Evolutionary conservation across 2,888 invertebrate species (phyloP), one percentile per base, ranked within the genome.

Genomic region (Cheilosia vernalis): DNA sequence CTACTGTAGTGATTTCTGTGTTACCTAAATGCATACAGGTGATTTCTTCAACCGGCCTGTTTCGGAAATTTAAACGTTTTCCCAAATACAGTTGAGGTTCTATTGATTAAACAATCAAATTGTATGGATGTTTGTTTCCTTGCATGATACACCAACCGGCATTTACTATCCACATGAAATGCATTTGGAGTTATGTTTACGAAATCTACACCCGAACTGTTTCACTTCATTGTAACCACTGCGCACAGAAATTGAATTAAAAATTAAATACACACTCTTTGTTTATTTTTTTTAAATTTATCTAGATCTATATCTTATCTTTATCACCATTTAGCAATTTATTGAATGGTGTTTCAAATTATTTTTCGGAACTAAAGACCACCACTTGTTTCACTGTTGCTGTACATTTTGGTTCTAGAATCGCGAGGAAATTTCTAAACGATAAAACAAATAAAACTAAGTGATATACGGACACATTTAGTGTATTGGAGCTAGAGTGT

Each of bases 51-150:
- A 42, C 21, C 60, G 44, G 47, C 60, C 17, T 42, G 15, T 13
- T 13, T 37, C 13, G 37, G 9, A 30, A 37, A 13, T 13, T 37
- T 3, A 13, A 37, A 37, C 37, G 37, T 4, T 37, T 3, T 37
- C 13, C 10, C 13, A 53, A 24, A 27, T 63, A 63, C n/a, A 47
- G 77, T 70, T 77, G 63, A 33, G 56, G 67, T 67, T 73, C 56
- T 73, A 79, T 83, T 67, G 80, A 84, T 84, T 79, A 56, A 67
- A 66, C 19, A 40, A 49, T 37, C 70, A 33, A 40, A 27, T 40
- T 51, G 27, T 24, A 37, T 49, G 6, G 7, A 55, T 53, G 21
- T 21, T 42, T 24, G 60, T 66, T 81, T 13, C n/a, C 40, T 37
- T 49, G 67, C 63, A 79, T 44, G 67, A 63, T 21, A 67, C 61